Evolutionary conservation across 1,140 invertebrate species (phyloP).

Genomic region (Brevipalpus yothersi): DNA sequence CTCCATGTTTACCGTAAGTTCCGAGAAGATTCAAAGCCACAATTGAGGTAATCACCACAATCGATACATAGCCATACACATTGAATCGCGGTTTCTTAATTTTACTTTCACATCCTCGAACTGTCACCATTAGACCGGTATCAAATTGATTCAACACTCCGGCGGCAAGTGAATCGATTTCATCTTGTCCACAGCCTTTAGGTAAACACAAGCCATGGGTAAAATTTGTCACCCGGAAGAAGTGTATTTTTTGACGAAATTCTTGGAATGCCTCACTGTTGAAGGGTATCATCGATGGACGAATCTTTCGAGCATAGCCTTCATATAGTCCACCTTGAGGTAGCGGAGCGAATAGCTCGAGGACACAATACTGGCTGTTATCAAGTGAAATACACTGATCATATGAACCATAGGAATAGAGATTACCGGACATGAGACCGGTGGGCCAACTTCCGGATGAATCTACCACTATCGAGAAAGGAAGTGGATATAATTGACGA

Average conservation of each 20-base stretch:
- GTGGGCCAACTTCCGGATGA: background rate
- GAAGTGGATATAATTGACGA: background rate
- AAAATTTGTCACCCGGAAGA: background rate
- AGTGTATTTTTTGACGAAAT: background rate
- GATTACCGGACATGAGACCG: background rate
- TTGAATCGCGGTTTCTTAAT: background rate
- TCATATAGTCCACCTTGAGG: background rate
- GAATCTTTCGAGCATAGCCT: background rate
- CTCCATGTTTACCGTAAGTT: background rate
- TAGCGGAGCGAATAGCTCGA: background rate
- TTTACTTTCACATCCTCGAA: background rate
- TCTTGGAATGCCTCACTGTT: background rate
- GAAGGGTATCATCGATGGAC: background rate
- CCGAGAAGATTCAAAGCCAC: background rate
- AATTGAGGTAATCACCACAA: background rate
- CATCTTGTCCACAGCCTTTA: constrained; percentile 7
- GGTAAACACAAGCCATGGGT: background rate
- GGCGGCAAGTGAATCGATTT: constrained; percentile 4
- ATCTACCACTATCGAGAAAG: background rate
- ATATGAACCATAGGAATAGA: background rate
- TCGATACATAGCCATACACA: background rate
- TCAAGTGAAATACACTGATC: background rate
- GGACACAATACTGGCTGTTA: background rate
- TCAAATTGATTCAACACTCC: background rate
- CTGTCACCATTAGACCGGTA: background rate